These are phyloP conservation scores for Acronicta aceris DNA, from an alignment of 2,888 invertebrate species.

Conservation along the genomic window DNA sequence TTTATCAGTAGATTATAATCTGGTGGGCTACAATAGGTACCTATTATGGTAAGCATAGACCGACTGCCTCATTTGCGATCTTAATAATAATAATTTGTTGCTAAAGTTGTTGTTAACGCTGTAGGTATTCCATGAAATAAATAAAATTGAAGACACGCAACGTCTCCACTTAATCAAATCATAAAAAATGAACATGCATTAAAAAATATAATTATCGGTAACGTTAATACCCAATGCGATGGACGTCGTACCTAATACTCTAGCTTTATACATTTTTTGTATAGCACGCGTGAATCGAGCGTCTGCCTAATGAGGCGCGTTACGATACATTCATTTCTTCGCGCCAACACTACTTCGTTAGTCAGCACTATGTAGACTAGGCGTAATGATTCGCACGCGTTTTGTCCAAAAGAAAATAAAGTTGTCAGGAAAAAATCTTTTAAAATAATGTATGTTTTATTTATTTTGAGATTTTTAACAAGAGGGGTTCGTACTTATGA, in stretches of 20 bases:
- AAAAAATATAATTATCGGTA: background rate
- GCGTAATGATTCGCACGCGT: slow-evolving; percentile 64
- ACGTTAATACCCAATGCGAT: slow-evolving; percentile 9
- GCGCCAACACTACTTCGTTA: slow-evolving; percentile 70
- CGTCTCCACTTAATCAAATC: no score
- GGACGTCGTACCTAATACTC: slow-evolving; percentile 17
- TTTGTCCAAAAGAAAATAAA: slow-evolving; percentile 44
- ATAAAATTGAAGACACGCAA: no score
- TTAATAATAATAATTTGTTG: no score
- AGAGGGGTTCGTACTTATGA: no score
- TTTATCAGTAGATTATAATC: no score
- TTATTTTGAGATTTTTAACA: background rate
- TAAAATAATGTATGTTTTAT: slow-evolving; percentile 10
- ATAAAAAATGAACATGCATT: no score
- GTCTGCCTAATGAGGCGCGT: slow-evolving; percentile 74
- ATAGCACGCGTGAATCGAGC: slow-evolving; percentile 66
- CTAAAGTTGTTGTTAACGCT: no score
- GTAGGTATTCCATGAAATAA: no score
- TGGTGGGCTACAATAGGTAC: no score
- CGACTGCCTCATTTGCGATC: no score
- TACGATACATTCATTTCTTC: slow-evolving; percentile 74
- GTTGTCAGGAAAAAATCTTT: slow-evolving; percentile 28
- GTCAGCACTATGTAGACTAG: slow-evolving; percentile 72
- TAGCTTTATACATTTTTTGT: slow-evolving; percentile 54
- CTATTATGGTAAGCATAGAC: no score